Conservation (phyloP, 2,113 vertebrate species). For the Choloepus hoffmanni region DNA sequence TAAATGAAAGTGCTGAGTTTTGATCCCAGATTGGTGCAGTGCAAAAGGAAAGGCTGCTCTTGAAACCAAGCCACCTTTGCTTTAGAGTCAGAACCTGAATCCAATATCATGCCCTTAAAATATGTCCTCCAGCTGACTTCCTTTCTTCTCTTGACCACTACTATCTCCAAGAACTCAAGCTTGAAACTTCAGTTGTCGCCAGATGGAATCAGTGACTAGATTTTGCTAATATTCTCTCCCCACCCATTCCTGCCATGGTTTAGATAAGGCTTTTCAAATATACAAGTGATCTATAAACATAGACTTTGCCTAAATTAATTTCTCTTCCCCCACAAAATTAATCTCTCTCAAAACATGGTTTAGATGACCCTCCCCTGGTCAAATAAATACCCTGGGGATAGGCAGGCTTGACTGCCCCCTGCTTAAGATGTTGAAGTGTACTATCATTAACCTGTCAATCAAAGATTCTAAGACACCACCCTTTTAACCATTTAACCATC, state of each 20-base stretch:
- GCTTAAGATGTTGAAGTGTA: not conserved
- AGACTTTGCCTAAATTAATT: not conserved
- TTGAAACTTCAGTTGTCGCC: not conserved
- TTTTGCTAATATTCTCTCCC: not conserved
- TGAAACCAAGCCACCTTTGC: not conserved
- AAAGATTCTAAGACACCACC: not conserved
- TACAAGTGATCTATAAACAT: not conserved
- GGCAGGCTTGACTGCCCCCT: not conserved
- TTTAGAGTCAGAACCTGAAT: not conserved
- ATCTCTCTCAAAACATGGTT: constrained; percentile 6
- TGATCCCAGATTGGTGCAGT: not conserved
- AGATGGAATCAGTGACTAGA: no score
- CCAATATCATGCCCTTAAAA: not conserved
- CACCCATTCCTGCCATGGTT: not conserved
- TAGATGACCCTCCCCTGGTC: not conserved
- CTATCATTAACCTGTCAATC: not conserved
- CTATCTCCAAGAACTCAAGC: not conserved
- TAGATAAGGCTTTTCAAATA: not conserved
- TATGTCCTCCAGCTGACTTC: not conserved
- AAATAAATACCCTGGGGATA: not conserved
- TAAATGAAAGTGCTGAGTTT: constrained; percentile 28
- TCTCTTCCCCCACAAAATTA: constrained; percentile 19
- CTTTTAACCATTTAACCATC: not conserved
- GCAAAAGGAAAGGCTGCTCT: not conserved
- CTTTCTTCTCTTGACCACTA: not conserved